A percentile compares a stretch with the other conserved stretches of the same genome.
Evolutionary conservation across 2,113 vertebrate genomes (phyloP).

Genomic region (Rhabdornis inornatus): DNA sequence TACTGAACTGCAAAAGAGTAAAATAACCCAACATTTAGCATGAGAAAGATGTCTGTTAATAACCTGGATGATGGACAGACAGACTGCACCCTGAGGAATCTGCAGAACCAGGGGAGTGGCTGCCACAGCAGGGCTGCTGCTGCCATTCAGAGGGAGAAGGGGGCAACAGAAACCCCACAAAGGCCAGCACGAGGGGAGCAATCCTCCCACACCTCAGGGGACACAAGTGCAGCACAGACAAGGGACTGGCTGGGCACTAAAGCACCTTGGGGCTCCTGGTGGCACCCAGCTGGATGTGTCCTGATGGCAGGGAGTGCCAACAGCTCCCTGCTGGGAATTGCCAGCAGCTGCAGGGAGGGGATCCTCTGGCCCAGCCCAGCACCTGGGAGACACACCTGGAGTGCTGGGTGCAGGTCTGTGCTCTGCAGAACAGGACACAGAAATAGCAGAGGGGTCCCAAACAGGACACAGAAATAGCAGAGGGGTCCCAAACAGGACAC

Average conservation of each 20-base stretch:
- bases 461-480: background rate
- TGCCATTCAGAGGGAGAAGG: background rate
- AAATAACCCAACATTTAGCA: background rate
- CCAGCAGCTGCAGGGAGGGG: background rate
- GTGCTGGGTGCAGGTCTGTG: background rate
- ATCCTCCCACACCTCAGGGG: background rate
- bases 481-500: background rate
- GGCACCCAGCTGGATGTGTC: background rate
- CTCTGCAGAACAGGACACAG: background rate
- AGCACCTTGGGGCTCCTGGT: background rate
- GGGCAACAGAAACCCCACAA: fast-evolving
- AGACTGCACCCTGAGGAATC: background rate
- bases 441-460: background rate
- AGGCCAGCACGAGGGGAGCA: background rate
- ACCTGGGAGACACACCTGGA: background rate
- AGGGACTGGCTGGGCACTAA: background rate
- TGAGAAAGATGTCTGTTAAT: background rate
- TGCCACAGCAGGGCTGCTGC: too few species aligned
- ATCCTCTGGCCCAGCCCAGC: background rate
- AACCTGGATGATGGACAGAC: background rate
- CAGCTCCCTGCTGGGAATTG: background rate
- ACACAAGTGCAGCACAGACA: background rate
- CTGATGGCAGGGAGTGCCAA: background rate
- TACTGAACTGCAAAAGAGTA: background rate
- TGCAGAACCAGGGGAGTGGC: background rate